A percentile compares a stretch with the other conserved stretches of the same genome.
Evolutionary conservation across 2,113 vertebrate genomes (phyloP).

Genomic region (Vimba vimba): DNA sequence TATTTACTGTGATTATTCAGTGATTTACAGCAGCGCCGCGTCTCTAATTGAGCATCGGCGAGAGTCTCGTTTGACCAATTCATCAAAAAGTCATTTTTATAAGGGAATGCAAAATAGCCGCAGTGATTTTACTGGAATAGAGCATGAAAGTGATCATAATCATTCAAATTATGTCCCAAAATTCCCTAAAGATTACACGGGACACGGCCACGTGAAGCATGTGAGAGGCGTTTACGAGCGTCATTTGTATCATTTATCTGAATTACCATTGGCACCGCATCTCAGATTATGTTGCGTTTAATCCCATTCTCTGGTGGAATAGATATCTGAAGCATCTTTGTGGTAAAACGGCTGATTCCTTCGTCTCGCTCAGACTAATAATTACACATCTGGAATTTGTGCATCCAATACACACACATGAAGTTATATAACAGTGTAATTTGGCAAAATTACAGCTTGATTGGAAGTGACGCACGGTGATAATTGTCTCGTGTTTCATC

Average conservation of each 20-base stretch:
- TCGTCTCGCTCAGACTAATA: background rate
- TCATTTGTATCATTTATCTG: background rate
- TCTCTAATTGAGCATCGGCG: background rate
- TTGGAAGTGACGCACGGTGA: background rate
- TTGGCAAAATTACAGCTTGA: background rate
- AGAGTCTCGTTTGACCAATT: background rate
- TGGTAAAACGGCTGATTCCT: background rate
- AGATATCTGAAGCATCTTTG: background rate
- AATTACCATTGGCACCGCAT: background rate
- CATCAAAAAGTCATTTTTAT: slow-evolving; percentile 25
- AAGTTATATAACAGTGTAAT: background rate
- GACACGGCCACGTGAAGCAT: background rate
- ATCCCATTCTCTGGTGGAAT: background rate
- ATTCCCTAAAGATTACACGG: slow-evolving; percentile 16
- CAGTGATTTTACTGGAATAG: background rate
- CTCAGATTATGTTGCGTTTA: background rate
- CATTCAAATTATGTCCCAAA: slow-evolving; percentile 32
- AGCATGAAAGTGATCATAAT: background rate
- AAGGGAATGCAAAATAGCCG: background rate
- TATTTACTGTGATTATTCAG: slow-evolving; percentile 4
- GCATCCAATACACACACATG: background rate
- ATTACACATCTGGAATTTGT: background rate
- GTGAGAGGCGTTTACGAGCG: background rate
- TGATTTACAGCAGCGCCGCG: background rate
- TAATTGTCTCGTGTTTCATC: background rate